Evolutionary conservation across 2,113 vertebrate species (phyloP).

Genomic region (Macroglossus sobrinus): DNA sequence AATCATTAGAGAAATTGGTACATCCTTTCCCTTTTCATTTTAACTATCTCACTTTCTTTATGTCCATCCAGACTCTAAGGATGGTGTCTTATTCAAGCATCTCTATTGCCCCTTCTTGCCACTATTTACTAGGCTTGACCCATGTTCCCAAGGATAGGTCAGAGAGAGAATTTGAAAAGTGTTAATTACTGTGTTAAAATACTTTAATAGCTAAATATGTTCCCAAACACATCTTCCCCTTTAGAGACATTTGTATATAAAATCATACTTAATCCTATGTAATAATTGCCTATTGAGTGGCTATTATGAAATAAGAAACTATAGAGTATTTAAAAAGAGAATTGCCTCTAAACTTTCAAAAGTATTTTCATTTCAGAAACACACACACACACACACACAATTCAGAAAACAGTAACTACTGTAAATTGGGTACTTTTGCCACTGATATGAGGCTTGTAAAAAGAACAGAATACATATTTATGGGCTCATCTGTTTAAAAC

Average conservation of each 20-base stretch:
- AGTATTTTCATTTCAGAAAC: background rate
- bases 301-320: background rate
- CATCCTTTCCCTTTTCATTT: background rate
- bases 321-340: background rate
- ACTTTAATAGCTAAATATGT: background rate
- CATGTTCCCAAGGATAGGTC: background rate
- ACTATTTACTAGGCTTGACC: background rate
- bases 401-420: background rate
- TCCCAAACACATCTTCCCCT: background rate
- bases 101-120: background rate
- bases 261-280: background rate
- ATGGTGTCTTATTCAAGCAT: background rate
- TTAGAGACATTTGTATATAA: background rate
- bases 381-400: background rate
- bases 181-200: background rate
- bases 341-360: background rate
- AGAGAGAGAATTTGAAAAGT: background rate
- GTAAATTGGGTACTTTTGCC: background rate
- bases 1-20: background rate
- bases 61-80: background rate
- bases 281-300: background rate
- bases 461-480: background rate
- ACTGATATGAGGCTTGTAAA: background rate
- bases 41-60: background rate
- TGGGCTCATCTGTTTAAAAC: background rate